Evolutionary conservation across 1,140 invertebrate species (phyloP), one percentile per base, ranked within the genome.

Genomic region (Drosophila trapezifrons): DNA sequence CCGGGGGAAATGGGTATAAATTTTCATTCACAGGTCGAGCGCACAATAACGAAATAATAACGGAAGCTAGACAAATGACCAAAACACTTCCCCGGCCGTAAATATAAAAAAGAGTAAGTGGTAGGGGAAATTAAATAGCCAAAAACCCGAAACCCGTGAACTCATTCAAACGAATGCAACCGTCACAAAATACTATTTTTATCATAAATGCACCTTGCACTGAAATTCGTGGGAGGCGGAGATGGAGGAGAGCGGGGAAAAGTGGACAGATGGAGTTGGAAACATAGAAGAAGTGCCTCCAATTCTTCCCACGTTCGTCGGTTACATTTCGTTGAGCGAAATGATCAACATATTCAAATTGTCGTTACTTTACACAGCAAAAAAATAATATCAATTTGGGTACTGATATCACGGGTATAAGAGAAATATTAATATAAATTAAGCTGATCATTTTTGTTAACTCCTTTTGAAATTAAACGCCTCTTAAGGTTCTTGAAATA

Each of bases 301-400:
- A 60, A 55, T 52, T 72, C 86, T 90, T 90, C 86, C 86, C 86
- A 90, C 86, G 86, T 90, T 67, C 78, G 86, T 82, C 62, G 72
- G 86, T 90, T 86, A 90, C 86, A 79, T 86, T 86, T 86, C 78
- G 78, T 77, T 86, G 78, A 67, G 78, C 76, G 52, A 87, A 83
- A 87, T 87, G 58, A 81, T 85, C 74, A 78, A 86, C 80, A 75
- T 67, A 72, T 84, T 76, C 25, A 75, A 87, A 86, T 72, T 81
- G 75, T 81, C 66, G 71, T 69, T 72, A 27, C n/a, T 6, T 4
- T 58, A 22, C 35, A 63, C 59, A 40, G n/a, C 4, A 38, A 38
- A n/a, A 38, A 38, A 29, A 3, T 22, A 38, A 22, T 37, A 55
- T 20, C 13, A 20, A 32, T 10, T 22, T 20, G 1, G 18, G 29